These are phyloP conservation scores for Sebastes taczanowskii DNA, from an alignment of 2,797 vertebrate genomes.

Conservation along the genomic window DNA sequence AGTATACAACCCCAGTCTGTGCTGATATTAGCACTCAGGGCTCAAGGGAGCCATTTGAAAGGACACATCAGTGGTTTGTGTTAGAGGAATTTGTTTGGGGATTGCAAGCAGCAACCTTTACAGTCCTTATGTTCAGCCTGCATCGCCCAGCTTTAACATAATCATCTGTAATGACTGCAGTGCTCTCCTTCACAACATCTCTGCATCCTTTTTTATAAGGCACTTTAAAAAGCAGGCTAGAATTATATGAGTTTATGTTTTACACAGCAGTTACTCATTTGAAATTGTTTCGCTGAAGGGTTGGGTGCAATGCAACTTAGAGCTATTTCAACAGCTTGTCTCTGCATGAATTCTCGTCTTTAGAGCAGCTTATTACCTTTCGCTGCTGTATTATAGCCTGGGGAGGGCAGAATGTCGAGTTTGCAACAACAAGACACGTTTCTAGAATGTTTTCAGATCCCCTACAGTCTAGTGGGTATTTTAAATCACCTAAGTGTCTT, in stretches of 20 bases:
- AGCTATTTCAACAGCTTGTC: slow-evolving; percentile 70
- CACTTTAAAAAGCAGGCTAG: slow-evolving; percentile 41
- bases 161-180: slow-evolving; percentile 40
- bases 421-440: slow-evolving; percentile 55
- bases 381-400: slow-evolving; percentile 51
- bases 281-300: slow-evolving; percentile 66
- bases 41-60: slow-evolving; percentile 23
- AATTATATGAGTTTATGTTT: slow-evolving; percentile 61
- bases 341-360: slow-evolving; percentile 69
- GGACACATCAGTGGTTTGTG: slow-evolving; percentile 33
- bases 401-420: slow-evolving; percentile 55
- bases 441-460: slow-evolving; percentile 37
- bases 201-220: slow-evolving; percentile 20
- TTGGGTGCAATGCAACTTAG: slow-evolving; percentile 56
- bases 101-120: slow-evolving; percentile 50
- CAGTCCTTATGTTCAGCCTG: slow-evolving; percentile 19
- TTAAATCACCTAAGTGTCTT: slow-evolving; percentile 47
- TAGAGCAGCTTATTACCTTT: slow-evolving; percentile 73
- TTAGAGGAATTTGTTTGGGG: slow-evolving; percentile 17
- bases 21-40: slow-evolving; percentile 32
- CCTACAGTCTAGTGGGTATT: slow-evolving; percentile 50
- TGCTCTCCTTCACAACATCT: slow-evolving; percentile 13
- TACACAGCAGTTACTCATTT: slow-evolving; percentile 66
- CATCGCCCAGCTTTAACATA: slow-evolving; percentile 25
- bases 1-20: slow-evolving; percentile 9